Percentiles rank a stretch among this genome's conserved stretches.
phyloP scores from a whole-genome alignment of 23 tunicate genomes.

The Ascidia mentula region DNA sequence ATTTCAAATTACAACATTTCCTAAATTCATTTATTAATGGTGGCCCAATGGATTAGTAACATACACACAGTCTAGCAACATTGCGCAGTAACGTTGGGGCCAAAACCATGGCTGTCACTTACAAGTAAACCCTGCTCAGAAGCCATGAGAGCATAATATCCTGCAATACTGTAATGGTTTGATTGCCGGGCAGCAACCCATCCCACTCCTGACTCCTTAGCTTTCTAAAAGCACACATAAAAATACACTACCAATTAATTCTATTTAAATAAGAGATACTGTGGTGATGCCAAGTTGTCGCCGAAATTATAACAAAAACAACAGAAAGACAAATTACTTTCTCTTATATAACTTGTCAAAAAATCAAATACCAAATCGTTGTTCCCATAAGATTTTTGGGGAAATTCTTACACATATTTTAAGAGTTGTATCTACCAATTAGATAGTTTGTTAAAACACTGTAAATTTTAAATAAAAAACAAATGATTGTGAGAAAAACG shows the following conservation, averaged over 20 bases:
- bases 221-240: constrained; percentile 62
- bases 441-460: no score
- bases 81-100: no score
- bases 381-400: no score
- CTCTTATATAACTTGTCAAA: no score
- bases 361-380: no score
- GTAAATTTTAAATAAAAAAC: no score
- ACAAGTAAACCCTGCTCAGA: constrained; percentile 67
- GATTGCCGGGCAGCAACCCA: constrained; percentile 83
- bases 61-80: not conserved
- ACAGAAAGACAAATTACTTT: not conserved
- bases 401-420: no score
- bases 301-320: no score
- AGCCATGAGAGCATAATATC: constrained; percentile 91
- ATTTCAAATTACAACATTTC: no score
- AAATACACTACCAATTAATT: not conserved
- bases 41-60: not conserved
- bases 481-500: not conserved
- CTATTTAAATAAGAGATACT: not conserved
- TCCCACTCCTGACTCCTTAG: constrained; percentile 91
- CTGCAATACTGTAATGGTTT: constrained; percentile 96
- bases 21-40: not conserved
- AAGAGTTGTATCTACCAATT: no score
- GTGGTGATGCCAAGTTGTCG: no score
- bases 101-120: constrained; percentile 29